A percentile compares a stretch with the other conserved stretches of the same genome.
phyloP scores from a whole-genome alignment of 2,113 vertebrate genomes.

The Gobiocypris rarus region DNA sequence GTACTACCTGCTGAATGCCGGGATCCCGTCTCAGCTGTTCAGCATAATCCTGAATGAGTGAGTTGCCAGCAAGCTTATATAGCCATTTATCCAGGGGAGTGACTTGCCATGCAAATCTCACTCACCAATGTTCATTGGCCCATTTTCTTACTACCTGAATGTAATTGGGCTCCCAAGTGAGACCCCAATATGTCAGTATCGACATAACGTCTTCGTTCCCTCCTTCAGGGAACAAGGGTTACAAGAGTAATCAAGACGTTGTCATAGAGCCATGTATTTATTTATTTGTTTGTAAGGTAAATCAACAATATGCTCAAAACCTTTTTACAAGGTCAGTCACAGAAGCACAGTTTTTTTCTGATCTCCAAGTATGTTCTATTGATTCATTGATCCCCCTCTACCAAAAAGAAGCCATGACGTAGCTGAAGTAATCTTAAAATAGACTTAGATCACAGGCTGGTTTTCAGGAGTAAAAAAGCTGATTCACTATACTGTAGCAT shows the following conservation, averaged over 20 bases:
- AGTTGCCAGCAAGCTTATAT: no score
- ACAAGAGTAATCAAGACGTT: not conserved
- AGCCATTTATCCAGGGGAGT: no score
- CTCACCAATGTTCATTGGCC: no score
- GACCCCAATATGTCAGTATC: no score
- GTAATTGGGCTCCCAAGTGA: no score
- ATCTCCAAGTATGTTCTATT: constrained; percentile 53
- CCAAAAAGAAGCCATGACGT: constrained; percentile 40
- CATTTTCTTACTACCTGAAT: no score
- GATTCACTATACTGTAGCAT: not conserved
- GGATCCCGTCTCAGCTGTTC: no score
- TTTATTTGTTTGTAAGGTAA: constrained; percentile 15
- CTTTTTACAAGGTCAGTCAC: constrained; percentile 53
- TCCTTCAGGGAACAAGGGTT: no score
- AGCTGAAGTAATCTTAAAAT: constrained; percentile 56
- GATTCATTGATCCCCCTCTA: constrained; percentile 52
- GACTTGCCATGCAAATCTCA: no score
- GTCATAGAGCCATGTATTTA: constrained; percentile 23
- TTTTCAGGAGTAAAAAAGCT: constrained; percentile 18
- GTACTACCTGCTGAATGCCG: no score
- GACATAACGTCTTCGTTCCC: no score
- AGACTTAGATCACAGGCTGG: constrained; percentile 42
- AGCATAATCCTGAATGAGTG: no score
- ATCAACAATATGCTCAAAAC: constrained; percentile 43
- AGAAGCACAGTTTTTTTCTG: constrained; percentile 40